Conservation (phyloP, 2,888 invertebrate species). For the Eutolmus rufibarbis region DNA sequence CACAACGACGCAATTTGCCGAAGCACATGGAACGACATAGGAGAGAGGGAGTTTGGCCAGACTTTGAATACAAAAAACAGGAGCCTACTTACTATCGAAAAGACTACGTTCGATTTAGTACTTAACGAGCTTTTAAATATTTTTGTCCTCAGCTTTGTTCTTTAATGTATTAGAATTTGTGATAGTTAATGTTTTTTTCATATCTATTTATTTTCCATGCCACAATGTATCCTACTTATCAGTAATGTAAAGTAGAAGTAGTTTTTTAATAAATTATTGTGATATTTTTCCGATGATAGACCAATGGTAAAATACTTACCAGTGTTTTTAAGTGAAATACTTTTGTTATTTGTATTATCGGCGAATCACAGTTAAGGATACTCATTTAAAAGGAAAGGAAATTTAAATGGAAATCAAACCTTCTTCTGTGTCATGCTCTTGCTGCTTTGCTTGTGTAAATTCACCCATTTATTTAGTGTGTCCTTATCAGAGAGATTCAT, state of each 20-base stretch:
- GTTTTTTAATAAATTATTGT: not conserved
- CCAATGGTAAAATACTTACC: not conserved
- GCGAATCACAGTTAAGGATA: not conserved
- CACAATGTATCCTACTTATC: not conserved
- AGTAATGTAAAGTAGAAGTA: not conserved
- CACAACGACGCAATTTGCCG: constrained; percentile 52
- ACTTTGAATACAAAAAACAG: not conserved
- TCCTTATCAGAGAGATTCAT: not conserved
- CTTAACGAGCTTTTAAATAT: not conserved
- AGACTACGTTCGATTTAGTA: not conserved
- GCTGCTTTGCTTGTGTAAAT: not conserved
- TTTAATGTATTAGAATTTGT: constrained; percentile 20
- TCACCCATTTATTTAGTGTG: not conserved
- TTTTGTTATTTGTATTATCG: not conserved
- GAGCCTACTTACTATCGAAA: not conserved
- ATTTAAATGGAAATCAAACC: not conserved
- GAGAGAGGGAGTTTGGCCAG: constrained; percentile 39
- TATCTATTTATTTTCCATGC: not conserved
- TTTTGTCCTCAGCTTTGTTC: not conserved
- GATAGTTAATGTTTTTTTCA: not conserved
- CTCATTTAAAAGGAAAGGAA: not conserved
- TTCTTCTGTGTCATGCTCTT: not conserved
- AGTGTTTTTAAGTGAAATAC: not conserved
- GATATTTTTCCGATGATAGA: not conserved
- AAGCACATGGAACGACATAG: constrained; percentile 52